phyloP scores from a whole-genome alignment of 2,888 invertebrate species.

The Ophion obscuratus region DNA sequence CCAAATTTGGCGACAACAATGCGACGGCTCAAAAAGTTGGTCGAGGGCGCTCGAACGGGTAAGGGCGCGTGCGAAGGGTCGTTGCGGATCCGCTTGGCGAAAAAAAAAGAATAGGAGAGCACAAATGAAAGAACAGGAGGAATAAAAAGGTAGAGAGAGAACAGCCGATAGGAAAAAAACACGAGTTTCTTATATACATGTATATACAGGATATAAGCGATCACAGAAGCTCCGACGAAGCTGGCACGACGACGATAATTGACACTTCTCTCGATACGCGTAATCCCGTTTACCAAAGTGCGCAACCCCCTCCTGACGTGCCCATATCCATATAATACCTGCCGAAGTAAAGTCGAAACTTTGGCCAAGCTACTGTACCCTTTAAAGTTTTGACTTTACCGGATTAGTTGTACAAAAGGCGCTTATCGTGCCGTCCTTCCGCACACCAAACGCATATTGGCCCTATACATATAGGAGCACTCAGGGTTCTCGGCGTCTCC shows the following conservation, averaged over 20 bases:
- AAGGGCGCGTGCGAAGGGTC: slow-evolving; percentile 41
- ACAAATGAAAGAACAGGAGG: too few species aligned
- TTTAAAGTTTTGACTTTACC: too few species aligned
- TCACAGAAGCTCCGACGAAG: slow-evolving; percentile 16
- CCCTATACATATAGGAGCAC: too few species aligned
- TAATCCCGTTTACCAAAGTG: slow-evolving; percentile 25
- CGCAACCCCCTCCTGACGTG: too few species aligned
- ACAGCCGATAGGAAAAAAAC: slow-evolving; percentile 9
- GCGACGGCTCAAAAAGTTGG: background rate
- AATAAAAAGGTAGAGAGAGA: slow-evolving; percentile 31
- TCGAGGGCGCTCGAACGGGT: slow-evolving; percentile 14
- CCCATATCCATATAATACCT: too few species aligned
- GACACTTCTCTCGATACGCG: slow-evolving; percentile 71
- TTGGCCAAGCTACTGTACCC: too few species aligned
- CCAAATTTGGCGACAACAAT: slow-evolving; percentile 75
- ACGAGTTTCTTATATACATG: background rate
- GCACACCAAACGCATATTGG: too few species aligned
- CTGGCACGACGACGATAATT: slow-evolving; percentile 71
- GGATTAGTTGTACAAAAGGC: too few species aligned
- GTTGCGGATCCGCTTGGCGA: slow-evolving; percentile 59
- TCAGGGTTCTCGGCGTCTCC: too few species aligned
- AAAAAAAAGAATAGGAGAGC: slow-evolving; percentile 2
- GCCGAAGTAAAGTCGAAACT: too few species aligned
- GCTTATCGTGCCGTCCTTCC: too few species aligned
- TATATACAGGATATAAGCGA: background rate